These are phyloP conservation scores for Smutsia temminckii DNA, from an alignment of 2,797 vertebrate genomes.

Conservation along the genomic window DNA sequence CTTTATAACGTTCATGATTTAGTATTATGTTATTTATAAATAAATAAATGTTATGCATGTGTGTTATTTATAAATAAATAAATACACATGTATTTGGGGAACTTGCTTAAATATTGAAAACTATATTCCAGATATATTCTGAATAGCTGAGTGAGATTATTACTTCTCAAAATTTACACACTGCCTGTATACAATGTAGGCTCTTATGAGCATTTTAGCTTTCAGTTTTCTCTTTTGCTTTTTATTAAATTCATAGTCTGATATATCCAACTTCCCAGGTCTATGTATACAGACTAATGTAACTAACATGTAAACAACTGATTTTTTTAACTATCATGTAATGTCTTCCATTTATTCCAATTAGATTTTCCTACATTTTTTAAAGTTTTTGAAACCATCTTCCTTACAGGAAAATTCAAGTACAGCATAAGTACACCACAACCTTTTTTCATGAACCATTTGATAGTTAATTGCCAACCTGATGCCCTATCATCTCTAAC, in stretches of 20 bases:
- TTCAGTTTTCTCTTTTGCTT: not conserved
- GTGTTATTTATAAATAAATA: not conserved
- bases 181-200: not conserved
- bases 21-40: not conserved
- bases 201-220: not conserved
- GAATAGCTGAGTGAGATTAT: not conserved
- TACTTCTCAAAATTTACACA: slow-evolving; percentile 1
- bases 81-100: not conserved
- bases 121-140: not conserved
- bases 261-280: not conserved
- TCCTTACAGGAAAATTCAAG: not conserved
- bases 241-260: not conserved
- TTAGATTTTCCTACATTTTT: not conserved
- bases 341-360: not conserved
- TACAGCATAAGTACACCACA: not conserved
- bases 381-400: not conserved
- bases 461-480: not conserved
- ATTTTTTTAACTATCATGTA: not conserved
- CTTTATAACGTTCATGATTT: not conserved
- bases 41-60: not conserved
- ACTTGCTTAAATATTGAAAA: not conserved
- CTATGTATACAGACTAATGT: not conserved
- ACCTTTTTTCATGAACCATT: not conserved
- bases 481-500: not conserved
- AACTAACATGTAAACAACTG: not conserved